Evolutionary conservation across 2,113 vertebrate genomes (phyloP), one percentile per base, ranked within the genome.

Genomic region (Collichthys lucidus): DNA sequence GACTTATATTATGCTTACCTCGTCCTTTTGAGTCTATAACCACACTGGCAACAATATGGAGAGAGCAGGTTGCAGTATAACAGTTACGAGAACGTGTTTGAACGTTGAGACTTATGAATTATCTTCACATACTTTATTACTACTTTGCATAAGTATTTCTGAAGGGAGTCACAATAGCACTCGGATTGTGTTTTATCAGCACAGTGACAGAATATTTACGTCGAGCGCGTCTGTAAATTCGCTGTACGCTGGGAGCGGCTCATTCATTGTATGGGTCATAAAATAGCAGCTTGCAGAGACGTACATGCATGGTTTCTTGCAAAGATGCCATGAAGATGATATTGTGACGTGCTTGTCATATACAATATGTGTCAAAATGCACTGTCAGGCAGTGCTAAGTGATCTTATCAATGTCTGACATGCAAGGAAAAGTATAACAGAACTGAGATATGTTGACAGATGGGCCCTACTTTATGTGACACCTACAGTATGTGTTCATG

Each of bases 391-490:
- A 26, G n/a, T 22, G 49, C 80, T 50, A 46, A 16, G 26, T n/a
- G 57, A 87, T 73, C 49, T 53, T 78, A 40, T 69, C 68, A n/a
- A 47, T 47, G 11, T 53, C 46, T 35, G 22, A 73, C 69, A 57
- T 35, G 0, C 0, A 14, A 69, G 12, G 46, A 49, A 64, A 11
- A 55, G 42, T 77, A 22, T 55, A 71, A 71, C 61, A 69, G n/a
- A 62, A 31, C 47, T 6, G 44, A 82, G n/a, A 11, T 75, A 4
- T 50, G 9, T 15, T 26, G 11, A 31, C 40, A 15, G 46, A 46
- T 53, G 35, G 20, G 24, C 55, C 61, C 10, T 59, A 14, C 64
- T 69, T 64, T 20, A 46, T 73, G 12, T 57, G 19, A 26, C 0
- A 46, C 12, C 14, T 17, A 29, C 6, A 11, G n/a, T 60, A 3